These are phyloP conservation scores for Periophthalmus modestus DNA, from an alignment of 2,113 vertebrate genomes.

Conservation along the genomic window DNA sequence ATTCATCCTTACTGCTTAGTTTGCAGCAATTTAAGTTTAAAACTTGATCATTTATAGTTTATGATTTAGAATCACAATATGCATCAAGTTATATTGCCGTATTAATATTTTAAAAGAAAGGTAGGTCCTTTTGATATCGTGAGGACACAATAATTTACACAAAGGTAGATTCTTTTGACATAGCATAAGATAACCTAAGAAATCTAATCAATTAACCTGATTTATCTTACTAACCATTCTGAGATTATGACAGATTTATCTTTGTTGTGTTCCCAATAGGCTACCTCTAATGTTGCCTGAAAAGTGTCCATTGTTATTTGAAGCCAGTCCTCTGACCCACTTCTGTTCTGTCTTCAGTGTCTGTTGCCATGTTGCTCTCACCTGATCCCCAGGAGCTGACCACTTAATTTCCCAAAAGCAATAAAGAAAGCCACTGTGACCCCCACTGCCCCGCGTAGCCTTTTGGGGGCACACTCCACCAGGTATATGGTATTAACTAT, in stretches of 20 bases:
- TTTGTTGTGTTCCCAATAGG: not conserved
- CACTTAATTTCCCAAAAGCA: conserved; percentile 76
- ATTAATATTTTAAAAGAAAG: too few species aligned
- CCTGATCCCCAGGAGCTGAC: conserved; percentile 84
- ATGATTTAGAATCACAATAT: too few species aligned
- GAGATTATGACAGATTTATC: not conserved
- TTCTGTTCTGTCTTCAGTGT: not conserved
- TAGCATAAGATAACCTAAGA: too few species aligned
- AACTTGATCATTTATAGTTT: too few species aligned
- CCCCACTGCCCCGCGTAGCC: conserved; percentile 72
- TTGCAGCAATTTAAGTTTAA: too few species aligned
- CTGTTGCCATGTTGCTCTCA: conserved; percentile 46
- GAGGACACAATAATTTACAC: too few species aligned
- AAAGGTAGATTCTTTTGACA: too few species aligned
- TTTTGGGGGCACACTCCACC: conserved; percentile 77
- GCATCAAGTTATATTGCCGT: too few species aligned
- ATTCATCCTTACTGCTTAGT: too few species aligned
- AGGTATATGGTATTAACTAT: conserved; percentile 75
- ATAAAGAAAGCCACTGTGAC: conserved; percentile 71
- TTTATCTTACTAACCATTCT: not conserved
- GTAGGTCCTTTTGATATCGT: too few species aligned
- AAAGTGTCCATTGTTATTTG: conserved; percentile 16
- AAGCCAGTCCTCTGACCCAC: conserved; percentile 8
- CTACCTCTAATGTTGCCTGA: not conserved
- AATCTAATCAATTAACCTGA: too few species aligned